Conservation (phyloP, 2,888 invertebrate species). For the Leptinotarsa tumamoca region DNA sequence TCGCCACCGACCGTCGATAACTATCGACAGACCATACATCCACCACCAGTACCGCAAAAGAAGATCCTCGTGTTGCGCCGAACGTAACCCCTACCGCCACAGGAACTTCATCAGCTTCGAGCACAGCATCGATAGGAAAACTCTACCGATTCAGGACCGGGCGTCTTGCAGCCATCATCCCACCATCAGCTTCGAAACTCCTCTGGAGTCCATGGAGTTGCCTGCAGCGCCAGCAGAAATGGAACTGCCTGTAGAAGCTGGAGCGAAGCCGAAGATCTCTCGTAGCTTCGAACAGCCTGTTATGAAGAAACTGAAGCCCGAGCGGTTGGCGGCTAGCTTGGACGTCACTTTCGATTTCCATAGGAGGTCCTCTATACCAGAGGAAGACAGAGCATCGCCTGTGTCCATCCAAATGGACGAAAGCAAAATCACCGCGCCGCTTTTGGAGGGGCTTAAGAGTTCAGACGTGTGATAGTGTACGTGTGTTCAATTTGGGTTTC, state of each 20-base stretch:
- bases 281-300: conserved; percentile 63
- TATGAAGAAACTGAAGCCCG: conserved; percentile 54
- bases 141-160: conserved; percentile 36
- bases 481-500: not conserved
- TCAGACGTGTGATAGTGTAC: conserved; percentile 62
- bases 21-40: conserved; percentile 52
- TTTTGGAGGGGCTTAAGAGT: conserved; percentile 63
- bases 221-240: conserved; percentile 29
- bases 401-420: conserved; percentile 62
- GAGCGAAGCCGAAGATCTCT: conserved; percentile 57
- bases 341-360: conserved; percentile 59
- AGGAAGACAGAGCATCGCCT: conserved; percentile 50
- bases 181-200: conserved; percentile 59
- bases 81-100: conserved; percentile 55
- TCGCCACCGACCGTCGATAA: conserved; percentile 55
- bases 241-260: conserved; percentile 25
- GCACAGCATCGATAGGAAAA: conserved; percentile 51
- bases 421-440: conserved; percentile 61
- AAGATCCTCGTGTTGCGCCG: conserved; percentile 63
- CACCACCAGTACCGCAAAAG: conserved; percentile 51
- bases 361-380: conserved; percentile 55
- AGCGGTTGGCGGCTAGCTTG: conserved; percentile 62
- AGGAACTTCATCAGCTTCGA: conserved; percentile 65
- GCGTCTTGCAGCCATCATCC: conserved; percentile 57
- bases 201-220: conserved; percentile 49